Evolutionary conservation across 2,888 invertebrate genomes (phyloP).

Genomic region (Tenthredo scrophulariae): DNA sequence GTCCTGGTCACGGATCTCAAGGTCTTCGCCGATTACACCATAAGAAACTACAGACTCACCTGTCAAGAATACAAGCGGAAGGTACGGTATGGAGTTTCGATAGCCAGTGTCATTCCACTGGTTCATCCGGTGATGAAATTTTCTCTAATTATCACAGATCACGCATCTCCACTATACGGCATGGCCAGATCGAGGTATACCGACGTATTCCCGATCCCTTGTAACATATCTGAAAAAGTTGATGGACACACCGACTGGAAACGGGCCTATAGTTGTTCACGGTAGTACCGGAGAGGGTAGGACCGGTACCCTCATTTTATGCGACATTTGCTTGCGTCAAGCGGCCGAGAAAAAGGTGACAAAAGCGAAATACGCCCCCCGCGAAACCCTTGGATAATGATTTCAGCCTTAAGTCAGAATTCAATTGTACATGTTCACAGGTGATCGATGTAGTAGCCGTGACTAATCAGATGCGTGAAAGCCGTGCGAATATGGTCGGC

Average conservation of each 20-base stretch:
- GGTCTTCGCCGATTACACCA: slow-evolving; percentile 75
- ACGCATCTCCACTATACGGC: slow-evolving; percentile 79
- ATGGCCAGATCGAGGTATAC: slow-evolving; percentile 81
- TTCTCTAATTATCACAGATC: slow-evolving; percentile 68
- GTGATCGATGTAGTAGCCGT: slow-evolving; percentile 65
- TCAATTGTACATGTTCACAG: slow-evolving; percentile 61
- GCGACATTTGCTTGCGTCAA: slow-evolving; percentile 80
- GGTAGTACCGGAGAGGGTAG: slow-evolving; percentile 83
- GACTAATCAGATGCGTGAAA: slow-evolving; percentile 62
- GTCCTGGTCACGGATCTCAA: slow-evolving; percentile 71
- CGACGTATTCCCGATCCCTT: slow-evolving; percentile 74
- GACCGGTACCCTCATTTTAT: slow-evolving; percentile 82
- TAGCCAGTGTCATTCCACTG: not conserved
- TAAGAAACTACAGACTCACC: slow-evolving; percentile 70
- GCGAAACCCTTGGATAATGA: not conserved
- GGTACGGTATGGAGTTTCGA: slow-evolving; percentile 60
- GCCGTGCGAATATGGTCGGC: slow-evolving; percentile 71
- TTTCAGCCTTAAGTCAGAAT: not conserved
- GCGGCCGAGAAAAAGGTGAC: slow-evolving; percentile 75
- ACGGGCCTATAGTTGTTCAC: slow-evolving; percentile 80
- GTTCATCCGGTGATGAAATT: not conserved
- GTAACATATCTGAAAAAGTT: slow-evolving; percentile 75
- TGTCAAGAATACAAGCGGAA: slow-evolving; percentile 68
- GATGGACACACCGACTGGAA: slow-evolving; percentile 72
- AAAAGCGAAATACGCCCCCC: slow-evolving; percentile 62